These are phyloP conservation scores for Drosophila fuyamai DNA, from an alignment of 1,140 invertebrate genomes.

Conservation along the genomic window DNA sequence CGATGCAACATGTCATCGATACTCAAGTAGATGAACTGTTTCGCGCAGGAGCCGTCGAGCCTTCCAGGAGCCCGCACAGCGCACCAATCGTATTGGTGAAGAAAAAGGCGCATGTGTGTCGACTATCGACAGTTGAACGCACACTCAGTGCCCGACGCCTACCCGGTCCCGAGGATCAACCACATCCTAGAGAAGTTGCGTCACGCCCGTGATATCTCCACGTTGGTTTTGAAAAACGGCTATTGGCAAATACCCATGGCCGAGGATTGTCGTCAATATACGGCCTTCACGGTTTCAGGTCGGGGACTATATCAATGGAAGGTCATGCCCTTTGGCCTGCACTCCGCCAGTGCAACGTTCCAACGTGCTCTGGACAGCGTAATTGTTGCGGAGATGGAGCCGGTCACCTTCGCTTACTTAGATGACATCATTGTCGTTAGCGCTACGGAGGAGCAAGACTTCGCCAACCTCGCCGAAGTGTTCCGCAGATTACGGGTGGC, in stretches of 20 bases:
- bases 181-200: neutral
- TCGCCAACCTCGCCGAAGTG: neutral
- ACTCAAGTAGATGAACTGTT: neutral
- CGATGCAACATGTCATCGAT: neutral
- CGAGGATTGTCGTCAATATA: neutral
- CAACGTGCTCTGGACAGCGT: neutral
- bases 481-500: neutral
- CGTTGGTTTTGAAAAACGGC: too few relatives aligned
- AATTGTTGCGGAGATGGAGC: neutral
- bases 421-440: conserved; percentile 1
- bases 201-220: too few relatives aligned
- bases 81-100: neutral
- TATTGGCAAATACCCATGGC: too few relatives aligned
- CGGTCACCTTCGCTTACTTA: neutral
- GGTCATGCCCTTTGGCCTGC: neutral
- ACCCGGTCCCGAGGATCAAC: neutral
- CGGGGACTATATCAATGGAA: neutral
- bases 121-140: neutral
- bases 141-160: too few relatives aligned
- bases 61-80: neutral
- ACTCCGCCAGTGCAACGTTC: neutral
- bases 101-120: neutral
- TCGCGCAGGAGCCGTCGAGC: neutral
- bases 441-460: neutral
- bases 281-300: neutral